These are phyloP conservation scores for Cochlearius cochlearius DNA, from an alignment of 2,113 vertebrate genomes.

Conservation along the genomic window DNA sequence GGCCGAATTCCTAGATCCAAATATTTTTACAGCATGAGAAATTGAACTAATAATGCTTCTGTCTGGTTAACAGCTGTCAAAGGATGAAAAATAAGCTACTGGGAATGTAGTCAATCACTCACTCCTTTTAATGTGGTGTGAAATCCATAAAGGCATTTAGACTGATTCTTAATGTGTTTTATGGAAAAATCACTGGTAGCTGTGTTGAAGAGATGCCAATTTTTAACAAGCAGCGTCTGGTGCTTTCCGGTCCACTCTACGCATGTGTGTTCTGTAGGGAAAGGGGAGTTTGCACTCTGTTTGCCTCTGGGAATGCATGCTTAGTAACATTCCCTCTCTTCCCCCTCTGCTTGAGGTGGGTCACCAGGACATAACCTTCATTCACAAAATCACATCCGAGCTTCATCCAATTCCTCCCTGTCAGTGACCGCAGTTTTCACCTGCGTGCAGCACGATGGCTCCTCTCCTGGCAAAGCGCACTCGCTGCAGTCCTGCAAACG, in stretches of 20 bases:
- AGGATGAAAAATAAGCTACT: constrained; percentile 63
- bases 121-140: constrained; percentile 61
- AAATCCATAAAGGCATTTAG: constrained; percentile 64
- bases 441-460: not conserved
- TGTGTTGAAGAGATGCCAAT: constrained; percentile 48
- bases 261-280: not conserved
- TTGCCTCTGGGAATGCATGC: not conserved
- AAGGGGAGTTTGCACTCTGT: not conserved
- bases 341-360: not conserved
- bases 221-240: constrained; percentile 48
- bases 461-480: not conserved
- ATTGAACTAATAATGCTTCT: constrained; percentile 54
- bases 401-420: not conserved
- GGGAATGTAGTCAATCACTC: constrained; percentile 61
- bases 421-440: fast-evolving
- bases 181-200: constrained; percentile 59
- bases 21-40: constrained; percentile 63
- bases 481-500: not conserved
- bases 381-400: not conserved
- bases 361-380: not conserved
- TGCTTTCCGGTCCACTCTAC: not conserved
- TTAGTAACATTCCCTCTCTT: not conserved
- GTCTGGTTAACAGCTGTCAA: constrained; percentile 66
- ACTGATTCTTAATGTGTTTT: constrained; percentile 58
- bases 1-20: constrained; percentile 49